Base-by-base conservation (phyloP, 2,113 vertebrate genomes). In the Polypterus bichir region DNA sequence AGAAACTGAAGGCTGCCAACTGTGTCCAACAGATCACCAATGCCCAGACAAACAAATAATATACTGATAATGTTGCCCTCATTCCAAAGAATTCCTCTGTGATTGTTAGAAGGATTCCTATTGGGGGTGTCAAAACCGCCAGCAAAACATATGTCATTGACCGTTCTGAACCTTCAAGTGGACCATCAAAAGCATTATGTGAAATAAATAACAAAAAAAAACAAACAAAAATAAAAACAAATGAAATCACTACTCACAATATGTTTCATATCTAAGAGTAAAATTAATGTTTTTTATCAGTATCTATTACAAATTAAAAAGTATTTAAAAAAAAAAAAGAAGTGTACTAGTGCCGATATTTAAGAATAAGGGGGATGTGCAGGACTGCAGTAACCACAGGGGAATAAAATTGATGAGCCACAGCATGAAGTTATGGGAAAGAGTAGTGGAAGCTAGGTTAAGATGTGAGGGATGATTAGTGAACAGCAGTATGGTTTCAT, bases 41-140 rank as follows among this genome's bases (percentile, higher is more conserved):
- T 79, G 93, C 92, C 3, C 94, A 98, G 77, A 96, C 88, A 67
- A 92, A 95, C 76, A 88, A 98, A 92, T n/a, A 98, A 68, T 99
- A 97, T 79, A 94, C 87, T 0, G 93, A 97, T 62, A 90, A 96
- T 11, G 88, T 72, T 46, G 88, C 87, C 47, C 79, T 88, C 62
- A 94, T 99, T 71, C 83, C 91, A n/a, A 99, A 94, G 87, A 96
- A 97, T 68, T 96, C 93, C 3, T 97, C 96, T 0, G 94, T 99
- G 63, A 97, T 99, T 70, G 88, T 98, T 66, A 85, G 92, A 77
- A 90, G 96, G 70, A 93, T 97, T 71, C 96, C 96, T n/a, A 85
- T 91, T 70, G 88, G 85, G 65, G 91, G 91, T 73, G 89, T 84
- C 46, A 95, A 89, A 72, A 82, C 91, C 63, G 81, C 90, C 47